Conservation (phyloP, 2,797 vertebrate species). For the Eulemur mongoz region DNA sequence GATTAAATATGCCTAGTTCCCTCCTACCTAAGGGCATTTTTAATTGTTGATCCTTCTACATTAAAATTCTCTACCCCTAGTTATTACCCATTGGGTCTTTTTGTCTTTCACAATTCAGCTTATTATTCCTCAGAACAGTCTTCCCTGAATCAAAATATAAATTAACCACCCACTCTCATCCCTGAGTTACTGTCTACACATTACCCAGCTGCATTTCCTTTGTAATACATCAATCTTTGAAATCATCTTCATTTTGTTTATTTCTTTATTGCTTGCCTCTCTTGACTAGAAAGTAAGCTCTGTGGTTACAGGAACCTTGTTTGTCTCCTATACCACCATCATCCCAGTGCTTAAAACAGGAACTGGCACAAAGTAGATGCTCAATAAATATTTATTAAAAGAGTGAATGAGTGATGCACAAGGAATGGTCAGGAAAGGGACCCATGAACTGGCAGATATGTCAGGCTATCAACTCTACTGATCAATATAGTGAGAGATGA, state of each 20-base stretch:
- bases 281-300: neutral
- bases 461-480: neutral
- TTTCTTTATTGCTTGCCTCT: neutral
- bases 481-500: neutral
- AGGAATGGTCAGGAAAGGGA: neutral
- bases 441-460: neutral
- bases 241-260: neutral
- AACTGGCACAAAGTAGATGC: neutral
- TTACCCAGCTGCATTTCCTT: neutral
- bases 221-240: neutral
- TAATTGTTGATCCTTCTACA: neutral
- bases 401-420: neutral
- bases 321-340: neutral
- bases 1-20: neutral
- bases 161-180: neutral
- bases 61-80: neutral
- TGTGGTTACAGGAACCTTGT: neutral
- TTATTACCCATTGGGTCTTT: neutral
- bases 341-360: neutral
- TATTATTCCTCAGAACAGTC: neutral
- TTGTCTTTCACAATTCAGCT: neutral
- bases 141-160: constrained; percentile 26
- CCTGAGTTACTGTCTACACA: neutral
- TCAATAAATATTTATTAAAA: neutral
- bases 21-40: neutral